Evolutionary conservation across 2,113 vertebrate genomes (phyloP), one percentile per base, ranked within the genome.

Genomic region (Jacana jacana): DNA sequence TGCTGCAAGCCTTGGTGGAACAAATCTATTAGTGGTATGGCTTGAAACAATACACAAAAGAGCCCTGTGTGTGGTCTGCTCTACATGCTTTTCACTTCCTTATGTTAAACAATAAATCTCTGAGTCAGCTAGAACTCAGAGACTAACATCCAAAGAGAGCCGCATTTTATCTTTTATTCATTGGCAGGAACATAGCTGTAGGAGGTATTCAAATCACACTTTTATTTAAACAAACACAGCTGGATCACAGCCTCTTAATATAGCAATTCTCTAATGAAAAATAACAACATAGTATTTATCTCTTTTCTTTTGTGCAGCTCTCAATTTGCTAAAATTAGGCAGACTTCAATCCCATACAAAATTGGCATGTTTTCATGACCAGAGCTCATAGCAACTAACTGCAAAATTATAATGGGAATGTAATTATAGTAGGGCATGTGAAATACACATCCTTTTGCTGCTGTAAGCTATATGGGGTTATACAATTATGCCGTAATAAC

Each of bases 211-310:
- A 98, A 98, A 98, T 98, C 98, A 98, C 98, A 98, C 98, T 98
- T 98, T 98, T 98, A 98, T 98, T 98, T 98, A 98, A 98, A 98
- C 98, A 98, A 98, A 98, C 98, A 98, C 98, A 98, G 98, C 98
- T 98, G 98, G 98, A 98, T 98, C 95, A 57, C 97, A 98, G 98
- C 98, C 98, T 98, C 98, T 98, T 98, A 98, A 98, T 98, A 98
- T 98, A 98, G 98, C 98, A 98, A 98, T 98, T 98, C 98, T 98
- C 97, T 98, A 98, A 98, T 98, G 98, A 98, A 98, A 98, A 98
- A 98, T 98, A 98, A 98, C 98, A 98, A 98, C 98, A 98, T 98
- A 96, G 97, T 97, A 97, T 98, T 98, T 98, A 98, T 98, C 98
- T 98, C 98, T 98, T 98, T 98, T 98, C 98, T 98, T 98, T 98